These are phyloP conservation scores for Aulostomus chinensis DNA, from an alignment of 2,797 vertebrate species.

Conservation along the genomic window DNA sequence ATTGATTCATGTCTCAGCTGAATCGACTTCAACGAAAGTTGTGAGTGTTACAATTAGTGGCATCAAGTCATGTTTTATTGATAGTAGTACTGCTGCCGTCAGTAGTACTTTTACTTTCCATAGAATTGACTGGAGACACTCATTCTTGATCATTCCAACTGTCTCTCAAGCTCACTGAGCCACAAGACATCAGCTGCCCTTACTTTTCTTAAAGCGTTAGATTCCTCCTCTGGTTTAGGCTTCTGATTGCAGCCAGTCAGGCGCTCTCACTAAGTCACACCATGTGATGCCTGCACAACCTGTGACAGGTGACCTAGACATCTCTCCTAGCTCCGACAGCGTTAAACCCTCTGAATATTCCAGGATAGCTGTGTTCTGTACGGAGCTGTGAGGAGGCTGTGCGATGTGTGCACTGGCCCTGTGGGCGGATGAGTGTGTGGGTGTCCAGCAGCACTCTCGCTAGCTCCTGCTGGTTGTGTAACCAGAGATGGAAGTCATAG, in stretches of 20 bases:
- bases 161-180: too few species aligned
- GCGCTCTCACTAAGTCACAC: constrained; percentile 36
- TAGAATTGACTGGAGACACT: too few species aligned
- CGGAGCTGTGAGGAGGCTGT: constrained; percentile 45
- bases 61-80: too few species aligned
- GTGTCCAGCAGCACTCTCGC: constrained; percentile 73
- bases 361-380: constrained; percentile 38
- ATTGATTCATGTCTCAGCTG: too few species aligned
- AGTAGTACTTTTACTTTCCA: too few species aligned
- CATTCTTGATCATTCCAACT: too few species aligned
- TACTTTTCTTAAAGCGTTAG: background rate
- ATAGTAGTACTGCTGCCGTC: too few species aligned
- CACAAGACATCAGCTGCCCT: background rate
- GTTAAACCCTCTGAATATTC: constrained; percentile 50
- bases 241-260: constrained; percentile 42
- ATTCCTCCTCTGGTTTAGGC: too few species aligned
- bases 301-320: constrained; percentile 60
- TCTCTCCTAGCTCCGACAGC: constrained; percentile 33
- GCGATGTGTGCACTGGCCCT: constrained; percentile 57
- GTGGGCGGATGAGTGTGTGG: constrained; percentile 77
- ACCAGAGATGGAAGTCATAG: constrained; percentile 78
- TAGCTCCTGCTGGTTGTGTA: constrained; percentile 79
- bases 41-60: too few species aligned
- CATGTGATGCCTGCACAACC: constrained; percentile 27
- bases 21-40: too few species aligned